Base-by-base conservation (phyloP, 23 tunicate genomes). In the Botrylloides violaceus region DNA sequence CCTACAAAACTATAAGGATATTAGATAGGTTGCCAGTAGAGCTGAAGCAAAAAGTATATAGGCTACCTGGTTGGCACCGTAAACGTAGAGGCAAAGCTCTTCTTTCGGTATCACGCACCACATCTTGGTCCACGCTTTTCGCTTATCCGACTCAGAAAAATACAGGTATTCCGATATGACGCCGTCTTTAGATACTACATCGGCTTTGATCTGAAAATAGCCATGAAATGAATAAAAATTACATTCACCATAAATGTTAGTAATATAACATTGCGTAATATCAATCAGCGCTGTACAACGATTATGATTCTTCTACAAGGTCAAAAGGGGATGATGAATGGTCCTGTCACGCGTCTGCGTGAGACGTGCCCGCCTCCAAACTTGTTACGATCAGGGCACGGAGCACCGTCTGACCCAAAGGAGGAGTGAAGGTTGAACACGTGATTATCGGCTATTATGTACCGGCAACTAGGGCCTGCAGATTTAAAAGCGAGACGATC, bases 61-160 rank as follows among this genome's bases (percentile, higher is more conserved):
- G 22, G 59, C 5, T 36, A 90, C 97, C 90, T 90, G 97, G 58
- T 81, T 80, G 19, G 97, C 97, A n/a, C 86, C 97, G 71, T 83
- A 90, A 31, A 90, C 70, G 74, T 90, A 90, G 24, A 90, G 76
- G 68, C 89, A 83, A 30, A 79, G 85, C 47, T 88, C 87, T 32
- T 83, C 65, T n/a, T 79, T 48, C 49, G 97, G 90, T 24, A 90
- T 83, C 6, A 90, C 97, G 58, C 97, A 90, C 97, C 97, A 90
- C 32, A 77, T 83, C 49, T 79, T 78, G 35, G 61, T 50, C 85
- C 84, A 90, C 30, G 79, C 48, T 47, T 75, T 78, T 34, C 81
- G 83, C 76, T 90, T 90, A 35, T 83, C 85, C 53, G 59, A 68
- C 59, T 90, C 97, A 53, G 78, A 60, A 53, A 74, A 79, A 53